Percentiles rank a stretch among this genome's conserved stretches.
These are phyloP conservation scores for Phylloscopus whistleri DNA, from an alignment of 2,113 vertebrate species.

Conservation along the genomic window DNA sequence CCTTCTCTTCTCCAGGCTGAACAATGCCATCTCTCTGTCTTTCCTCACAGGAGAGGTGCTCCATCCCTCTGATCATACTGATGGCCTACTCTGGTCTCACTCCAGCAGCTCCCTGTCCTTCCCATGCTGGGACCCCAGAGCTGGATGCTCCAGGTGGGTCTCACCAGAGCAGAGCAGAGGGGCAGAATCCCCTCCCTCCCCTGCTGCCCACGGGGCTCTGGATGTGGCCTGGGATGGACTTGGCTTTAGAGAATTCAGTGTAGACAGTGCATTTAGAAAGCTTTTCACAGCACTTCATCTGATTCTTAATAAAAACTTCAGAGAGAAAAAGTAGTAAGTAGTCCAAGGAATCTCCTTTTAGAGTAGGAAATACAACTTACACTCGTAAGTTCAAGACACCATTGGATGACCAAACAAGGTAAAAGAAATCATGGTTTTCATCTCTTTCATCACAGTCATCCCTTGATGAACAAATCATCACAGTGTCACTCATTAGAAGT, in stretches of 20 bases:
- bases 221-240: not conserved
- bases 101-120: not conserved
- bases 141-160: not conserved
- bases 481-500: not conserved
- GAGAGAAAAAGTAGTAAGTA: not conserved
- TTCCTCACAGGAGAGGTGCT: fast-evolving
- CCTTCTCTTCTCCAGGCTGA: not conserved
- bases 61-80: not conserved
- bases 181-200: not conserved
- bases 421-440: not conserved
- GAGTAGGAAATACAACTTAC: not conserved
- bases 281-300: not conserved
- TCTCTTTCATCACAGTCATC: not conserved
- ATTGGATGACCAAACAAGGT: not conserved
- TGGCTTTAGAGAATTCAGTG: not conserved
- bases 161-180: not conserved
- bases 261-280: not conserved
- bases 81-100: fast-evolving
- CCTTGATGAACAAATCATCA: not conserved
- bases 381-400: not conserved
- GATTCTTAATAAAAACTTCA: not conserved
- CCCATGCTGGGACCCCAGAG: not conserved
- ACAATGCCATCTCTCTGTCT: not conserved
- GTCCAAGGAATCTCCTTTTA: not conserved
- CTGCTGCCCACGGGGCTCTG: not conserved